These are phyloP conservation scores for Ptychobarbus kaznakovi DNA, from an alignment of 2,797 vertebrate species.

Conservation along the genomic window DNA sequence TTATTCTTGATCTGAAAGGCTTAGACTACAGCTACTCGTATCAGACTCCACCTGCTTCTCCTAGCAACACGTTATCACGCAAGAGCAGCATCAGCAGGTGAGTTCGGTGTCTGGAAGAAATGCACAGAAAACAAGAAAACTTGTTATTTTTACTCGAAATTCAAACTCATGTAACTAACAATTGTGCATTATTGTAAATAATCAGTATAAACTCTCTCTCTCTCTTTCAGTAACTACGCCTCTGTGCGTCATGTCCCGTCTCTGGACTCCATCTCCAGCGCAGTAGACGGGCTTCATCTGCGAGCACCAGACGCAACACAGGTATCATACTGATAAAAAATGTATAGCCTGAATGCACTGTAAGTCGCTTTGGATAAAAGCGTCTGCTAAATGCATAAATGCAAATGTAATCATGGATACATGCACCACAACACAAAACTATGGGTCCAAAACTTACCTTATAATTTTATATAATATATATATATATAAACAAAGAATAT, in stretches of 20 bases:
- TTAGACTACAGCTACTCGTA: slow-evolving; percentile 83
- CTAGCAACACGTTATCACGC: slow-evolving; percentile 81
- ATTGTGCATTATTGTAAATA: not conserved
- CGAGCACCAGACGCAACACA: slow-evolving; percentile 65
- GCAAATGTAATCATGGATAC: not conserved
- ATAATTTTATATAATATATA: no score
- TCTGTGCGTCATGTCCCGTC: slow-evolving; percentile 83
- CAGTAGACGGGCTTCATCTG: slow-evolving; percentile 78
- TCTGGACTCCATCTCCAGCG: slow-evolving; percentile 82
- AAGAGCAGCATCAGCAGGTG: slow-evolving; percentile 88
- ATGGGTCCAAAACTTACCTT: no score
- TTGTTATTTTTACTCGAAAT: not conserved
- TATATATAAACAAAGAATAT: no score
- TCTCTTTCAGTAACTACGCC: slow-evolving; percentile 70
- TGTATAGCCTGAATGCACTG: no score
- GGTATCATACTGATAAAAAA: slow-evolving; percentile 62
- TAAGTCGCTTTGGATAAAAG: no score
- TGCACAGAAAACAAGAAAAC: no score
- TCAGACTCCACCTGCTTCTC: slow-evolving; percentile 85
- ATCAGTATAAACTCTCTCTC: slow-evolving; percentile 5
- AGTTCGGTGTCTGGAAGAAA: not conserved
- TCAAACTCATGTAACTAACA: not conserved
- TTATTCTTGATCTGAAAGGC: slow-evolving; percentile 84
- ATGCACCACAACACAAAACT: not conserved
- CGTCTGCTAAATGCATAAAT: no score